Base-by-base conservation (phyloP, 37 sponge, comb jelly and placozoan species). In the Spongilla lacustris region DNA sequence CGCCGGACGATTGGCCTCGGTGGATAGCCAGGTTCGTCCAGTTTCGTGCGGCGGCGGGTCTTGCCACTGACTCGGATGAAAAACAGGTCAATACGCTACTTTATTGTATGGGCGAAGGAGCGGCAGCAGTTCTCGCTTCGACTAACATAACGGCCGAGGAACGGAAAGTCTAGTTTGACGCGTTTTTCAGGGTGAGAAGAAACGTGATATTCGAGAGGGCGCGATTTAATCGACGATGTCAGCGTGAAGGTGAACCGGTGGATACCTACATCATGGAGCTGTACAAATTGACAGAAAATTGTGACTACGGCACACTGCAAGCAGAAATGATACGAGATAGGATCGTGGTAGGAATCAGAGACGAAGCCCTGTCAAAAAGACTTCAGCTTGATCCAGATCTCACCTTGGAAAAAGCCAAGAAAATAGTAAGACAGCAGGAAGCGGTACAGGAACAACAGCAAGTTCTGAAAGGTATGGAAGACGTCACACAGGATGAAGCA, bases 271-370 rank as follows among this genome's bases (percentile, higher is more conserved):
- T 89, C 22, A 84, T 85, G 22, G 84, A 50, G 1, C 80, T 89
- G 14, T 37, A 89, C 58, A 13, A 4, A 24, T 75, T 84, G 11
- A 73, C 85, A 1, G 82, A 89, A 34, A 67, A 89, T 76, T 88
- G 89, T 41, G 79, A 4, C 17, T 88, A 78, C 71, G 69, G 81
- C 1, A n/a, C 26, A 0, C 68, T 84, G 24, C 83, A 49, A 2
- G 91, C 86, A 25, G 74, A 91, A 25, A 67, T 91, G 87, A 83
- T 91, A 21, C 49, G 86, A 22, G 91, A 90, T 32, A 4, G 86
- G 0, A 35, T 90, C 0, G 82, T 85, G 0, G 77, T 81, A 2
- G 82, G 86, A 0, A 31, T 85, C n/a, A 10, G 75, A 48, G 85
- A 89, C 35, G 82, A 75, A 10, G 37, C 24, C 1, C 72, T 85